A percentile compares a stretch with the other conserved stretches of the same genome.
Evolutionary conservation across 2,797 vertebrate species (phyloP).

Genomic region (Odontamblyopus rebecca): DNA sequence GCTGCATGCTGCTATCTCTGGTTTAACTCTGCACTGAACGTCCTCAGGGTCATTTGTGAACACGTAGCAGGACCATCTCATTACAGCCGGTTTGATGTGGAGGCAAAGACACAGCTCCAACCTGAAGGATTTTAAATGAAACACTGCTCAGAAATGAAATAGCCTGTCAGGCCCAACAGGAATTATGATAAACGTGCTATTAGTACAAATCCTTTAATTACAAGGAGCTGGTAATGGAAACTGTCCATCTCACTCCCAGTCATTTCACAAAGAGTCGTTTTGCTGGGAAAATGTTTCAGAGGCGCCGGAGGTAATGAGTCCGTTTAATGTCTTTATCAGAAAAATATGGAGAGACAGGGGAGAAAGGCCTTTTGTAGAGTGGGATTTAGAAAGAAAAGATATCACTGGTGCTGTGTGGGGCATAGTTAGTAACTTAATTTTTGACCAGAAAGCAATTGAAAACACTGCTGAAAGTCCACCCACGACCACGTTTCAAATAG

Average conservation of each 20-base stretch:
- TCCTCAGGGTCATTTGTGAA: neutral
- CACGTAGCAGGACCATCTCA: constrained; percentile 27
- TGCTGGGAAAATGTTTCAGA: constrained; percentile 62
- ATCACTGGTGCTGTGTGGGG: neutral
- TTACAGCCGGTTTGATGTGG: constrained; percentile 57
- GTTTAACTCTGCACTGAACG: neutral
- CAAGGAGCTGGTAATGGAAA: constrained; percentile 72
- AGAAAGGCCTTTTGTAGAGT: neutral
- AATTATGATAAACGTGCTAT: constrained; percentile 77
- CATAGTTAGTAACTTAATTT: neutral
- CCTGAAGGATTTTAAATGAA: constrained; percentile 67
- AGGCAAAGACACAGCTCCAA: constrained; percentile 48
- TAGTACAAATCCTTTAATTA: constrained; percentile 78
- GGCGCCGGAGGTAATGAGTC: constrained; percentile 32
- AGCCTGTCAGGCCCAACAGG: constrained; percentile 70
- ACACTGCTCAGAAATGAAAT: constrained; percentile 62
- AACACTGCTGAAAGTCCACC: neutral
- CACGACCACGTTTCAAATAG: no score
- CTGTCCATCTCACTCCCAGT: constrained; percentile 70
- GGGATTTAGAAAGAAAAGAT: neutral
- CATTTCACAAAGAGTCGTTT: constrained; percentile 66
- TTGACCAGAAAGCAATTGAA: neutral
- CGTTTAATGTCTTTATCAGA: constrained; percentile 49
- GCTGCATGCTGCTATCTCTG: neutral
- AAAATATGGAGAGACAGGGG: constrained; percentile 27